Evolutionary conservation across 2,888 invertebrate genomes (phyloP).

Genomic region (Thalpophila matura): DNA sequence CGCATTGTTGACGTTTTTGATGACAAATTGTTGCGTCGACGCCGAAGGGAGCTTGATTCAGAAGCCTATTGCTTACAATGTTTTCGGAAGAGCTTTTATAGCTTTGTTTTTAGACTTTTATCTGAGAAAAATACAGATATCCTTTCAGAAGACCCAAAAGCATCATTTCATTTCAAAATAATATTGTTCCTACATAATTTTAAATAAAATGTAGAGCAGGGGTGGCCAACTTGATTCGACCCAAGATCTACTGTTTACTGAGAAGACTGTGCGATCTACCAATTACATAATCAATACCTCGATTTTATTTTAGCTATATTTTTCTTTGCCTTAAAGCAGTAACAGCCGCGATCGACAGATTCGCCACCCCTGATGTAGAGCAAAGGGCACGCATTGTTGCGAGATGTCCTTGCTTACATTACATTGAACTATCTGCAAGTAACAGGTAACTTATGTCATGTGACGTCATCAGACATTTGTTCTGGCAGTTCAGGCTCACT

Average conservation of each 20-base stretch:
- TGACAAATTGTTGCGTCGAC: conserved; percentile 41
- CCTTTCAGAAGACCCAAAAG: neutral
- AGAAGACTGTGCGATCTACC: too few species aligned
- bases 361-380: too few species aligned
- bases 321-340: too few species aligned
- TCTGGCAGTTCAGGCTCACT: conserved; percentile 33
- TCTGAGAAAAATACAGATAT: neutral
- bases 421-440: conserved; percentile 46
- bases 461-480: conserved; percentile 46
- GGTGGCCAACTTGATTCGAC: too few species aligned
- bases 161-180: conserved; percentile 2
- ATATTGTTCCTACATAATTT: neutral
- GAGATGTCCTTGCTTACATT: conserved; percentile 28
- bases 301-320: too few species aligned
- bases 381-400: conserved; percentile 26
- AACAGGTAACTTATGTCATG: conserved; percentile 30
- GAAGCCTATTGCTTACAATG: conserved; percentile 18
- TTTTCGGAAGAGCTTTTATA: conserved; percentile 19
- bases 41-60: conserved; percentile 50
- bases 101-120: conserved; percentile 1
- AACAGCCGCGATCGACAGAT: too few species aligned
- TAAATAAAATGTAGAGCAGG: conserved; percentile 40
- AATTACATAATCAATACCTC: too few species aligned
- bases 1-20: conserved; percentile 78
- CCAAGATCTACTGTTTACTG: too few species aligned